These are phyloP conservation scores for Hydrozoanthus gracilis DNA, from an alignment of 92 coral and sea anemone genomes.

Conservation along the genomic window DNA sequence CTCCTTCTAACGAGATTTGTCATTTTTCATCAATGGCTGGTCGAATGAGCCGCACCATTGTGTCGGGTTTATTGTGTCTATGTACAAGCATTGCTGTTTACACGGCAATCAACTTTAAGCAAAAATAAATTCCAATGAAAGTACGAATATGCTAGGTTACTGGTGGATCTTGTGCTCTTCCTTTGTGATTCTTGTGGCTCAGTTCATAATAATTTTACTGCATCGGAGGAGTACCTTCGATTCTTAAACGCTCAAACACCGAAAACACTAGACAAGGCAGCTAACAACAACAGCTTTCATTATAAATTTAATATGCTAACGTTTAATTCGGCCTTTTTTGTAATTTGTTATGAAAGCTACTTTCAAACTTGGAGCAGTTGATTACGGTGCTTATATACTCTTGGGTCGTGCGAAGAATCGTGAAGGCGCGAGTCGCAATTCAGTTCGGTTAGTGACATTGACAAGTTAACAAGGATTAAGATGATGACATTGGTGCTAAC, in stretches of 20 bases:
- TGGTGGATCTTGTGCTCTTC: not conserved
- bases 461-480: conserved; percentile 55
- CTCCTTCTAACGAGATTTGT: conserved; percentile 89
- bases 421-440: not conserved
- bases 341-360: no score
- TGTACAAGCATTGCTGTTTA: conserved; percentile 3
- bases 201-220: not conserved
- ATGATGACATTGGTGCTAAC: conserved; percentile 60
- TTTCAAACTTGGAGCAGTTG: no score
- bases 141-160: not conserved
- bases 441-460: conserved; percentile 15
- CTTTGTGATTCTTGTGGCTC: not conserved
- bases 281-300: not conserved
- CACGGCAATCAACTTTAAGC: not conserved
- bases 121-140: conserved; percentile 13
- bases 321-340: conserved; percentile 13
- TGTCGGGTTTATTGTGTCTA: not conserved
- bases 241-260: not conserved
- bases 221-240: not conserved
- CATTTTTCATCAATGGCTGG: conserved; percentile 67
- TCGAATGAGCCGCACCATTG: not conserved
- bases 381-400: no score
- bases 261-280: not conserved
- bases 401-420: not conserved
- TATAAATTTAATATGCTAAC: not conserved